These are phyloP conservation scores for Eulemur rufifrons DNA, from an alignment of 2,113 vertebrate species.

Conservation along the genomic window DNA sequence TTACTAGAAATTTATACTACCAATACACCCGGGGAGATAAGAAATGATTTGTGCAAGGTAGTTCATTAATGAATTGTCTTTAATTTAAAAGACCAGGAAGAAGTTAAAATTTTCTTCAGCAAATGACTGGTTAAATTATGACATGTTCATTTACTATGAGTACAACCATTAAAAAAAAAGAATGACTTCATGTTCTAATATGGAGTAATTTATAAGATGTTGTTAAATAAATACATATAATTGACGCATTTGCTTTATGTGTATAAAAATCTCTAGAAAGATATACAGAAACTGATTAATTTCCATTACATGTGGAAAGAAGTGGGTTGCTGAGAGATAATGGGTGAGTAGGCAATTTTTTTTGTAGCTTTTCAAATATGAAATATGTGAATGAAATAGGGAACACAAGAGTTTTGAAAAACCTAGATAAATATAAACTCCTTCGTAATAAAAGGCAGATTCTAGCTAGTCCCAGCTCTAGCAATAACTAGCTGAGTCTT, in stretches of 20 bases:
- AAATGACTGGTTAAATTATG: slow-evolving; percentile 7
- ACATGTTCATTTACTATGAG: slow-evolving; percentile 16
- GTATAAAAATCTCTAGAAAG: slow-evolving; percentile 40
- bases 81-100: slow-evolving; percentile 10
- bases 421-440: not conserved
- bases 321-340: not conserved
- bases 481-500: not conserved
- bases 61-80: not conserved
- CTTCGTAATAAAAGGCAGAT: not conserved
- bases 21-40: not conserved
- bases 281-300: slow-evolving; percentile 33
- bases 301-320: not conserved
- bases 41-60: not conserved
- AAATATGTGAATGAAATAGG: slow-evolving; percentile 39
- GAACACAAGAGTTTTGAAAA: not conserved
- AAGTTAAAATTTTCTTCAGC: not conserved
- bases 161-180: not conserved
- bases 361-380: slow-evolving; percentile 25
- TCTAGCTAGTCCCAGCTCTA: not conserved
- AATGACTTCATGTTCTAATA: not conserved
- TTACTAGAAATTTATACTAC: slow-evolving; percentile 26
- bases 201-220: not conserved
- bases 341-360: not conserved
- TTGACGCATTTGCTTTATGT: not conserved
- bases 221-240: not conserved